These are phyloP conservation scores for Cherax destructor DNA, from an alignment of 1,140 invertebrate genomes.

Conservation along the genomic window DNA sequence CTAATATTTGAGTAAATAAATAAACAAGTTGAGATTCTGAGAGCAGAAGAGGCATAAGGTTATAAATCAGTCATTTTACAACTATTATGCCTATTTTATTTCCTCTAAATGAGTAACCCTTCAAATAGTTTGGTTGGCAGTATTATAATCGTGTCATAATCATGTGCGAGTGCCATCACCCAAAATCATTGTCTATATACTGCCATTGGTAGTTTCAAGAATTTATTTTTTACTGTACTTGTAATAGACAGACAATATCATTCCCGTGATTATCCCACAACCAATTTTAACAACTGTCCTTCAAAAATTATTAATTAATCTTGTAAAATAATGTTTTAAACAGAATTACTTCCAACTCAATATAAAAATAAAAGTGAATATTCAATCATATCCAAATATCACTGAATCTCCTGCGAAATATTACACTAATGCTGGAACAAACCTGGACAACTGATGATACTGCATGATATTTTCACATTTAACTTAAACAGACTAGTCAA, in stretches of 20 bases:
- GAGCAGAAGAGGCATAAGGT: not conserved
- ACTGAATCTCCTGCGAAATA: not conserved
- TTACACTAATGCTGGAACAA: not conserved
- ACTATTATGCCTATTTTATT: not conserved
- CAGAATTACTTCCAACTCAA: not conserved
- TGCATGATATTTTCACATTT: not conserved
- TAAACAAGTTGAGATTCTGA: not conserved
- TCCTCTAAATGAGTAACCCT: not conserved
- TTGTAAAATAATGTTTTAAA: no score
- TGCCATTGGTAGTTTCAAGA: no score
- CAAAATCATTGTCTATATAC: no score
- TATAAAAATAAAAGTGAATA: not conserved
- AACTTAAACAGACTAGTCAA: not conserved
- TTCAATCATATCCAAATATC: not conserved
- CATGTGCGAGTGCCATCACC: no score
- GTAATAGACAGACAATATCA: no score
- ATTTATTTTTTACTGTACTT: no score
- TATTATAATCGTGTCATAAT: not conserved
- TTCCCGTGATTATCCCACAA: no score
- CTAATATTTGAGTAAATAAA: not conserved
- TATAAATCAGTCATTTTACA: not conserved
- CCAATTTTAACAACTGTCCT: no score
- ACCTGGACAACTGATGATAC: not conserved
- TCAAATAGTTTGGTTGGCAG: not conserved
- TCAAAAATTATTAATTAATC: no score